These are phyloP conservation scores for Drosophila carrolli DNA, from an alignment of 1,140 invertebrate genomes.

Conservation along the genomic window DNA sequence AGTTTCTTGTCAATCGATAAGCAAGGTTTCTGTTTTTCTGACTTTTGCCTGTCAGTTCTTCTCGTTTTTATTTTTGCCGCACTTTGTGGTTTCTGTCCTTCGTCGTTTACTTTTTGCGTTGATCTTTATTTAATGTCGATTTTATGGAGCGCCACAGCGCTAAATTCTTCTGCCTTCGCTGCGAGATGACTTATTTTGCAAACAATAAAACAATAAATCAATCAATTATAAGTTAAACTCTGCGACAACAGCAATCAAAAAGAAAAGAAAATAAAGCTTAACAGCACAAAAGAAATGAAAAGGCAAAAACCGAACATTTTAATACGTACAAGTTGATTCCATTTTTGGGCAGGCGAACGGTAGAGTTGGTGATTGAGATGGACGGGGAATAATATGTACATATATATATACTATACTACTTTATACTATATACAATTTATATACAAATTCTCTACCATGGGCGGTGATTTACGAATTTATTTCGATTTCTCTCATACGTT, in stretches of 20 bases:
- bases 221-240: slow-evolving; percentile 76
- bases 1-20: neutral
- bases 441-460: neutral
- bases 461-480: neutral
- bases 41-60: slow-evolving; percentile 6
- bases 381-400: slow-evolving; percentile 1
- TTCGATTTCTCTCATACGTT: too few species aligned
- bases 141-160: slow-evolving; percentile 51
- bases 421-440: neutral
- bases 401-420: too few species aligned
- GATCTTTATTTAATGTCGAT: slow-evolving; percentile 38
- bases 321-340: slow-evolving; percentile 37
- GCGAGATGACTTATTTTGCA: slow-evolving; percentile 74
- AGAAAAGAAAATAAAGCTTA: slow-evolving; percentile 20
- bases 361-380: slow-evolving; percentile 12
- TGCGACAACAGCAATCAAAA: slow-evolving; percentile 37
- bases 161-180: slow-evolving; percentile 33
- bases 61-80: neutral
- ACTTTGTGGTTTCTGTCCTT: neutral
- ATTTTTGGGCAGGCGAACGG: slow-evolving; percentile 42
- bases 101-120: slow-evolving; percentile 15
- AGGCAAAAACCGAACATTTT: slow-evolving; percentile 24
- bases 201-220: slow-evolving; percentile 83
- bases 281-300: slow-evolving; percentile 25
- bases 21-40: slow-evolving; percentile 16